Base-by-base conservation (phyloP, 2,797 vertebrate species). In the Muraenolepis orangiensis region DNA sequence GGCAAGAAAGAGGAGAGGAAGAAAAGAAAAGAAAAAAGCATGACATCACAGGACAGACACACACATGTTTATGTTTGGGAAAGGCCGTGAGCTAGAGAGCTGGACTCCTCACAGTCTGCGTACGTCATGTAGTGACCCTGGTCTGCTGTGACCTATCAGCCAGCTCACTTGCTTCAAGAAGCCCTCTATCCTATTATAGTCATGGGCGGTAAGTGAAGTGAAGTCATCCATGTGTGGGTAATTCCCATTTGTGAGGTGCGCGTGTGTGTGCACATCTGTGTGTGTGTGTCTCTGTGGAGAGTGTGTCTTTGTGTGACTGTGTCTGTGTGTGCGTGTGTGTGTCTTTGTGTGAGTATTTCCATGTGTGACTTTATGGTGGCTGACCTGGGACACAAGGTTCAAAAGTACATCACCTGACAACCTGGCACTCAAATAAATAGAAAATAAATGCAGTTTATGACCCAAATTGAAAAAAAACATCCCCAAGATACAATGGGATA, bases 131-230 rank as follows among this genome's bases (percentile, higher is more conserved):
- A 73, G 57, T 4, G 31, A 84, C 80, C 72, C 69, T 71, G 70
- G 38, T 80, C 46, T 84, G 16, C 13, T 46, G 57, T 78, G 84
- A 76, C 74, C 84, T 75, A 78, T 75, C 74, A 78, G 68, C 61
- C 74, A 86, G 67, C 78, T 74, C 71, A 74, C 66, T n/a, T 80
- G 74, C 75, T 85, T 83, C 87, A 86, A 91, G 79, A 85, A 83
- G 69, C 78, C 34, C 36, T 23, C 82, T 89, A 87, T 87, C 86
- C 72, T 72, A 89, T 91, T 88, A 90, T 26, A 69, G 71, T 31
- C 67, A 72, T 72, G 74, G 26, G 16, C 42, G 72, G 67, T 75
- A 71, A 72, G 76, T 75, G 10, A 16, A 32, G 69, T 75, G 10
- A 16, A 32, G 69, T 71, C 67, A 73, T 34, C 74, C 38, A 29